Evolutionary conservation across 2,797 vertebrate species (phyloP).

Genomic region (Diplodus puntazzo): DNA sequence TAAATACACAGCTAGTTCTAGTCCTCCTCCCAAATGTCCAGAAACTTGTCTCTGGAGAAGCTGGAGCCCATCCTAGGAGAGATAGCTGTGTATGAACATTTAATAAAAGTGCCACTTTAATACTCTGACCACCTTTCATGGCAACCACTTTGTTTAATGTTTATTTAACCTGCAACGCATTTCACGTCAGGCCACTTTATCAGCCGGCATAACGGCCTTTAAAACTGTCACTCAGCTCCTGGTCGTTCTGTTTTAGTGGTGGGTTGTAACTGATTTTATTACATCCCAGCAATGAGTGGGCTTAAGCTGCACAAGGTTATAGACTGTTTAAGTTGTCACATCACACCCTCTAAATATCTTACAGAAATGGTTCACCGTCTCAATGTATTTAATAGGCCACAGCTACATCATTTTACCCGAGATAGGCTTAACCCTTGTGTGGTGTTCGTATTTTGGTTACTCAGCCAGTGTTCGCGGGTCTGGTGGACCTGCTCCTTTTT

Average conservation of each 20-base stretch:
- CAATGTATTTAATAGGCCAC: neutral
- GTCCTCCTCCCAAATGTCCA: too few species aligned
- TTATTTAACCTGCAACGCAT: slow-evolving; percentile 40
- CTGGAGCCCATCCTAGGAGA: too few species aligned
- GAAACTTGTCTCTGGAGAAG: neutral
- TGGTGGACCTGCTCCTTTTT: too few species aligned
- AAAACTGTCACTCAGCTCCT: slow-evolving; percentile 39
- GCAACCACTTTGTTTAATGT: slow-evolving; percentile 32
- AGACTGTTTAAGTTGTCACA: neutral
- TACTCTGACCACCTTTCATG: neutral
- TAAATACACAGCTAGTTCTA: neutral
- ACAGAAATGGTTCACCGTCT: neutral
- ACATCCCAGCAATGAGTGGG: neutral
- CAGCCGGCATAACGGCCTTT: slow-evolving; percentile 23
- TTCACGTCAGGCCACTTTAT: slow-evolving; percentile 25
- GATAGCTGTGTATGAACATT: neutral
- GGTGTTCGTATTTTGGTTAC: too few species aligned
- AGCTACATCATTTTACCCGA: too few species aligned
- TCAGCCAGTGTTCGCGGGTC: too few species aligned
- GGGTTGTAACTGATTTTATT: slow-evolving; percentile 11
- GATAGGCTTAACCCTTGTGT: too few species aligned
- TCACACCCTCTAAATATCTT: neutral
- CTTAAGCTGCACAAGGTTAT: neutral
- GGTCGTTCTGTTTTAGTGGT: slow-evolving; percentile 8
- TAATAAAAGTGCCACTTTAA: slow-evolving; percentile 4